phyloP scores from a whole-genome alignment of 2,113 vertebrate species.

The Tachysurus vachellii region DNA sequence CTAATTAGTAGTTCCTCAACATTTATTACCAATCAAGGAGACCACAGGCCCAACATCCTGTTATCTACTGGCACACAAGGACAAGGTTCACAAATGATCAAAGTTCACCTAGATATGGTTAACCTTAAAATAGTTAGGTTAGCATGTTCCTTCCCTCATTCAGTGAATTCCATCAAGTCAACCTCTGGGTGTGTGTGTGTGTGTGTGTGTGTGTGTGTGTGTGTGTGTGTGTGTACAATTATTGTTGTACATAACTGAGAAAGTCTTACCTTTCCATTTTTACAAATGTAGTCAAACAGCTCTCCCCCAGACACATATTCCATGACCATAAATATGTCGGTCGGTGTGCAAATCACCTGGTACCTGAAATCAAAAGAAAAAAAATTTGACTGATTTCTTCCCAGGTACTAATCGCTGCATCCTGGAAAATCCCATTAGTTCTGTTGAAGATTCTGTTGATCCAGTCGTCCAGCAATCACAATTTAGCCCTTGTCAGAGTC shows the following conservation, averaged over 20 bases:
- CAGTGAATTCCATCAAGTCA: neutral
- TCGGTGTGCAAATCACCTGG: slow-evolving; percentile 98
- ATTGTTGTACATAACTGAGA: neutral
- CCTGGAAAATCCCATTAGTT: no score
- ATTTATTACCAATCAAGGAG: neutral
- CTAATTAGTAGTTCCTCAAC: neutral
- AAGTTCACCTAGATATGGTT: neutral
- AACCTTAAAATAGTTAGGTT: neutral
- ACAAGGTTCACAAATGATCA: neutral
- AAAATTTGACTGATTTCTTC: neutral
- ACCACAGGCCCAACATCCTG: neutral
- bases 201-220: neutral
- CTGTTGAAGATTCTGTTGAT: no score
- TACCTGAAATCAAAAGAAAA: slow-evolving; percentile 75
- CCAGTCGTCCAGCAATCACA: no score
- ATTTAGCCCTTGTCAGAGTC: no score
- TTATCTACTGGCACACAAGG: neutral
- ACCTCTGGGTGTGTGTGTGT: neutral
- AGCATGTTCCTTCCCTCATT: neutral
- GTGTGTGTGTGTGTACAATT: neutral
- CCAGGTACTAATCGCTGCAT: no score
- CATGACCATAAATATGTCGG: slow-evolving; percentile 99
- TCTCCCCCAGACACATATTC: slow-evolving; percentile 98
- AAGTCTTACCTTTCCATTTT: slow-evolving; percentile 91
- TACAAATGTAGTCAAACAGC: slow-evolving; percentile 99